Percentiles rank a stretch among this genome's conserved stretches.
These are phyloP conservation scores for Diorhabda sublineata DNA, from an alignment of 1,140 invertebrate genomes.

Conservation along the genomic window DNA sequence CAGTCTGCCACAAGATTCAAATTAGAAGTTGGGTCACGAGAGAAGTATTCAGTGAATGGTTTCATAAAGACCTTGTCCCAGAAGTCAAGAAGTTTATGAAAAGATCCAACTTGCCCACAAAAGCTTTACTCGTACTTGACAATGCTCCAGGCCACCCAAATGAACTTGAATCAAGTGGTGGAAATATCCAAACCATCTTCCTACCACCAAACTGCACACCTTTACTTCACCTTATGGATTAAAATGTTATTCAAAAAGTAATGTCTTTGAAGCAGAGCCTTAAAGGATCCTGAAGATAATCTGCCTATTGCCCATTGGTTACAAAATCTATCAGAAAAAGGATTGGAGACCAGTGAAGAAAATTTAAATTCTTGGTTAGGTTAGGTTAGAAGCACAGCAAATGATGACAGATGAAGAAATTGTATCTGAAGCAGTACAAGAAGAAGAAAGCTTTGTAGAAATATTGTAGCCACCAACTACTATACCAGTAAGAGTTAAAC, in stretches of 20 bases:
- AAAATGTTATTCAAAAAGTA: slow-evolving; percentile 8
- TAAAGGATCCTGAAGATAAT: too few relatives aligned
- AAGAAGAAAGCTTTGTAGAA: too few relatives aligned
- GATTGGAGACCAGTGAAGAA: too few relatives aligned
- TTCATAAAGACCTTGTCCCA: slow-evolving; percentile 43
- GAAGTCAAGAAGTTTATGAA: slow-evolving; percentile 33
- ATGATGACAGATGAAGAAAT: too few relatives aligned
- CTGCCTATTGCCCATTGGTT: too few relatives aligned
- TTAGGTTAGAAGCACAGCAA: too few relatives aligned
- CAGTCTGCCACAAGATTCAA: slow-evolving; percentile 38
- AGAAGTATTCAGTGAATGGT: slow-evolving; percentile 37
- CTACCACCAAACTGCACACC: slow-evolving; percentile 45
- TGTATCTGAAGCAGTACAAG: too few relatives aligned
- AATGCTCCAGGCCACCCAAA: slow-evolving; percentile 38
- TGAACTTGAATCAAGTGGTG: slow-evolving; percentile 25
- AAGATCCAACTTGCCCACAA: slow-evolving; percentile 19
- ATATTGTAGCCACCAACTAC: too few relatives aligned
- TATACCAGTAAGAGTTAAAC: too few relatives aligned
- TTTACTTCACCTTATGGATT: slow-evolving; percentile 7
- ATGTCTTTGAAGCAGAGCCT: background rate
- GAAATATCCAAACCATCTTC: slow-evolving; percentile 38
- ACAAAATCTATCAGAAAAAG: too few relatives aligned
- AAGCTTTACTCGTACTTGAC: slow-evolving; percentile 34
- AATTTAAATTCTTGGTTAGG: too few relatives aligned
- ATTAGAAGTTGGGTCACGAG: slow-evolving; percentile 33